These are phyloP conservation scores for Amphimedon queenslandica DNA, from an alignment of 37 sponge, comb jelly and placozoan species.

Conservation along the genomic window DNA sequence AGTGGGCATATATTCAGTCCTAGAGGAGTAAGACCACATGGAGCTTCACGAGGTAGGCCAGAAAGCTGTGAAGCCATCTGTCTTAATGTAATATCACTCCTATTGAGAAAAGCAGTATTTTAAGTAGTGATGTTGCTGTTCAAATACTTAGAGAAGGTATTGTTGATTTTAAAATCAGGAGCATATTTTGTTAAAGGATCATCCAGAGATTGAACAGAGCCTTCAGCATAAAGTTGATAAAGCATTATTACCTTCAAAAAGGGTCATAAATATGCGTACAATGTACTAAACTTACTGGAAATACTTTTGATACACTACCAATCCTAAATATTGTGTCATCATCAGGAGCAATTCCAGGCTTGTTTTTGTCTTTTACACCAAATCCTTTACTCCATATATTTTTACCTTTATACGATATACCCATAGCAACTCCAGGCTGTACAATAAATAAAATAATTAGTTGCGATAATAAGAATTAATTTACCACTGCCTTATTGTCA, in stretches of 20 bases:
- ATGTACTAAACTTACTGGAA: conserved; percentile 34
- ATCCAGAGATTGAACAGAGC: conserved; percentile 52
- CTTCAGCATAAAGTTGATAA: conserved; percentile 54
- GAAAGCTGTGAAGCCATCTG: conserved; percentile 61
- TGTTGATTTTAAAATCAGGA: conserved; percentile 43
- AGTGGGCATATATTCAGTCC: background rate
- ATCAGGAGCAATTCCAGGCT: background rate
- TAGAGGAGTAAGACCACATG: conserved; percentile 3
- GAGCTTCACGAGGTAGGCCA: conserved; percentile 52
- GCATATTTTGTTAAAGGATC: conserved; percentile 48
- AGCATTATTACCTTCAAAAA: conserved; percentile 25
- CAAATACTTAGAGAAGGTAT: conserved; percentile 11
- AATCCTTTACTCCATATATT: conserved; percentile 26
- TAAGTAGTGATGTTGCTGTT: background rate
- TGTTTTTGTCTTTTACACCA: conserved; percentile 18
- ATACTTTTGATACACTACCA: conserved; percentile 69
- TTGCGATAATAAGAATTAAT: background rate
- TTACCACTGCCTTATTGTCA: background rate
- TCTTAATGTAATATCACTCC: conserved; percentile 34
- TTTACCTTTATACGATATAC: conserved; percentile 39
- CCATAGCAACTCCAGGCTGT: conserved; percentile 55
- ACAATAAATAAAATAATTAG: background rate
- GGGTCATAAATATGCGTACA: background rate
- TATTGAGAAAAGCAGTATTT: background rate
- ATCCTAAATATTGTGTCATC: conserved; percentile 46